phyloP scores from a whole-genome alignment of 2,113 vertebrate genomes.

The Cryptomyrus ogoouensis region DNA sequence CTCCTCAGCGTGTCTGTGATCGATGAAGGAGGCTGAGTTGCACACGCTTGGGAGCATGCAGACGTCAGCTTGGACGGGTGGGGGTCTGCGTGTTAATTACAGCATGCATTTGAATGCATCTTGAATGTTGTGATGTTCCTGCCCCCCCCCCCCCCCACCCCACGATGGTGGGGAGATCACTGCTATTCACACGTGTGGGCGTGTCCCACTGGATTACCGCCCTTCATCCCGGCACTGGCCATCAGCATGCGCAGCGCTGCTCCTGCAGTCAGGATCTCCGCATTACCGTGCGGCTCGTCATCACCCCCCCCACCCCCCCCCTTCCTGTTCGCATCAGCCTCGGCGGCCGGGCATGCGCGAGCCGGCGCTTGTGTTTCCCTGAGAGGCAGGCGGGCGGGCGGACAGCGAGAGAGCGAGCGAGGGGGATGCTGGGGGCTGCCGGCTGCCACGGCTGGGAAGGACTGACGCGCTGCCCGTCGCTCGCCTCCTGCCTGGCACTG shows the following conservation, averaged over 20 bases:
- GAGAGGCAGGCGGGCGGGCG: neutral
- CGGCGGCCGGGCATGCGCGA: neutral
- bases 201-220: constrained; percentile 40
- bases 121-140: neutral
- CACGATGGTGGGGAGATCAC: neutral
- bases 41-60: neutral
- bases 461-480: neutral
- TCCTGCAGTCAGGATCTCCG: constrained; percentile 65
- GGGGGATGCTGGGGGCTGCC: constrained; percentile 13
- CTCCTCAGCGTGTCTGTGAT: neutral
- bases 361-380: neutral
- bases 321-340: neutral
- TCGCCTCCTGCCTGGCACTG: constrained; percentile 6
- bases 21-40: neutral
- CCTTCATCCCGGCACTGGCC: constrained; percentile 42
- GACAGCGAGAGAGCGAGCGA: neutral
- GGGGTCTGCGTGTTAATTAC: neutral
- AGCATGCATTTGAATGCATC: neutral
- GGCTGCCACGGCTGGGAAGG: constrained; percentile 1
- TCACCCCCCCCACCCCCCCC: constrained; percentile 27
- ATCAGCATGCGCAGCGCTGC: constrained; percentile 51
- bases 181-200: neutral
- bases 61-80: neutral
- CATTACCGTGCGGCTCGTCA: constrained; percentile 60
- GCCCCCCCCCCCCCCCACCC: neutral